A percentile compares a stretch with the other conserved stretches of the same genome.
Evolutionary conservation across 2,888 invertebrate species (phyloP).

Genomic region (Autographa pulchrina): DNA sequence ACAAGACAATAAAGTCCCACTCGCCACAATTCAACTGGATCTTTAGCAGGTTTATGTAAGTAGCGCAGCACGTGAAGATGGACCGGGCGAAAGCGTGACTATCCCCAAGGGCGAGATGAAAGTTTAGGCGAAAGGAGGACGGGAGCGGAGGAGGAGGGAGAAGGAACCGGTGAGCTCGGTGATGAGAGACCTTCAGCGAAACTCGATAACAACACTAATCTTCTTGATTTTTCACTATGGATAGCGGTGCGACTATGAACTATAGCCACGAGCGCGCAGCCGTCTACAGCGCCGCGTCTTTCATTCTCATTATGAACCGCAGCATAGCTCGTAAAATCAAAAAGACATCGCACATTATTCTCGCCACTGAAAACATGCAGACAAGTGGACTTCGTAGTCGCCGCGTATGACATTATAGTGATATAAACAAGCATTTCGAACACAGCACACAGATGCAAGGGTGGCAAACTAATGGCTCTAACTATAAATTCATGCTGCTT

Average conservation of each 20-base stretch:
- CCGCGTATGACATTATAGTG: conserved; percentile 63
- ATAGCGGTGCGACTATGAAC: conserved; percentile 78
- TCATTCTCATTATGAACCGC: conserved; percentile 72
- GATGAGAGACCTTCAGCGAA: conserved; percentile 89
- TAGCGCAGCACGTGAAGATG: conserved; percentile 88
- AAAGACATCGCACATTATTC: conserved; percentile 87
- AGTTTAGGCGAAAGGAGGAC: conserved; percentile 64
- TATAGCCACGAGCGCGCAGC: conserved; percentile 65
- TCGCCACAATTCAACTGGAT: conserved; percentile 80
- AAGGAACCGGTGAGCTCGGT: conserved; percentile 68
- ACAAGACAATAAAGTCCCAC: conserved; percentile 88
- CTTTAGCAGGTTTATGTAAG: conserved; percentile 84
- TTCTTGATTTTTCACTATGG: conserved; percentile 86
- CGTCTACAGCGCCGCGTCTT: conserved; percentile 66
- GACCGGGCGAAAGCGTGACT: conserved; percentile 86
- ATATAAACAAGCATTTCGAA: conserved; percentile 79
- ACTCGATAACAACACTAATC: conserved; percentile 79
- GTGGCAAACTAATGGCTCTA: conserved; percentile 82
- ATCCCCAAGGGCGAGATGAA: conserved; percentile 82
- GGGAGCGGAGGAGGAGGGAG: conserved; percentile 59
- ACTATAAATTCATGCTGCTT: conserved; percentile 78
- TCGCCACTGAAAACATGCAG: conserved; percentile 85
- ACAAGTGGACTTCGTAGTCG: conserved; percentile 75
- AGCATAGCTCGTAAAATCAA: conserved; percentile 83
- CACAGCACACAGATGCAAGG: conserved; percentile 85